A percentile compares a stretch with the other conserved stretches of the same genome.
phyloP scores from a whole-genome alignment of 2,888 invertebrate species.

The Cenopis cana region DNA sequence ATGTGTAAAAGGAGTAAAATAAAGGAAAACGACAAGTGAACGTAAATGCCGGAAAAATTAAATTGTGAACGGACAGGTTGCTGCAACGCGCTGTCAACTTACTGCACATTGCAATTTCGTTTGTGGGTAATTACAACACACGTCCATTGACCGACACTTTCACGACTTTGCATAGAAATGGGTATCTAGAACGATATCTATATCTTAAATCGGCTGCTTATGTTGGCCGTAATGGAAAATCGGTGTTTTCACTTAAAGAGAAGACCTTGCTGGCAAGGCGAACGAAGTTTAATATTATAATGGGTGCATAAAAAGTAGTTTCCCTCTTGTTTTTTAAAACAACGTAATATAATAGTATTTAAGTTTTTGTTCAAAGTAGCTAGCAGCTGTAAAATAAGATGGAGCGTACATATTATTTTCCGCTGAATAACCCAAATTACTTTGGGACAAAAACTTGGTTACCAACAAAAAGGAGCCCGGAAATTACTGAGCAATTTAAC shows the following conservation, averaged over 20 bases:
- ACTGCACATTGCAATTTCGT: conserved; percentile 63
- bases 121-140: conserved; percentile 73
- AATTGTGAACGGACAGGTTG: conserved; percentile 47
- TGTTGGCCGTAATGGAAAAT: conserved; percentile 29
- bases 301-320: conserved; percentile 14
- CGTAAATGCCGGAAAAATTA: conserved; percentile 14
- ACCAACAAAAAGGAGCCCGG: conserved; percentile 21
- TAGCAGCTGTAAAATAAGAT: background rate
- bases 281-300: conserved; percentile 16
- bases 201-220: conserved; percentile 26
- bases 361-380: background rate
- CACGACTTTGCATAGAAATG: conserved; percentile 52
- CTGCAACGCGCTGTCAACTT: conserved; percentile 60
- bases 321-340: background rate
- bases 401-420: conserved; percentile 1
- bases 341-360: background rate
- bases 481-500: conserved; percentile 24
- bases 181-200: conserved; percentile 38
- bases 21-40: background rate
- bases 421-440: conserved; percentile 26
- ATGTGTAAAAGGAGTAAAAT: background rate
- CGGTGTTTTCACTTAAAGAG: conserved; percentile 32
- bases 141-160: conserved; percentile 66
- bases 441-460: conserved; percentile 3
- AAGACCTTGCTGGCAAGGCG: conserved; percentile 21